Evolutionary conservation across 1,140 invertebrate species (phyloP).

Genomic region (Cyrtorhinus lividipennis): DNA sequence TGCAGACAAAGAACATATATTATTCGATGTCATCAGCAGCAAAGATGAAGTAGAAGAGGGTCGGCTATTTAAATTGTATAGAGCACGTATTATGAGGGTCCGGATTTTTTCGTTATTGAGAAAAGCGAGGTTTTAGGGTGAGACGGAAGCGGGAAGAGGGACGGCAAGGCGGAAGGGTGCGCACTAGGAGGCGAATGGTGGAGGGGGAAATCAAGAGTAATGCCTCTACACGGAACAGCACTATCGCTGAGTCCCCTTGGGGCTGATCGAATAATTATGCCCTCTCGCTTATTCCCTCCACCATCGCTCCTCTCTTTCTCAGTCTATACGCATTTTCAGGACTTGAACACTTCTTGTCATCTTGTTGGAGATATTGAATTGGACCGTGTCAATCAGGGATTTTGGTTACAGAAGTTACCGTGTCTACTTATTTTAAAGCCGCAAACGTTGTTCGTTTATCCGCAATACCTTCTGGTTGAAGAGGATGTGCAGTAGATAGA

Average conservation of each 20-base stretch:
- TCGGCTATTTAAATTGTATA: neutral
- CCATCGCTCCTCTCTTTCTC: constrained; percentile 16
- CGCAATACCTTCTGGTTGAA: no score
- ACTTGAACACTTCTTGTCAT: neutral
- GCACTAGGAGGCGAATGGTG: constrained; percentile 3
- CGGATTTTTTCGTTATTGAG: constrained; percentile 1
- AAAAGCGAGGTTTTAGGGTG: constrained; percentile 3
- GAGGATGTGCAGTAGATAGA: no score
- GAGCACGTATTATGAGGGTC: neutral
- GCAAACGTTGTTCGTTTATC: no score
- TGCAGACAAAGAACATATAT: no score
- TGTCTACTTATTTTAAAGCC: no score
- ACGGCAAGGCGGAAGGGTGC: neutral
- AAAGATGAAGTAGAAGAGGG: no score
- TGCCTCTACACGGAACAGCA: constrained; percentile 24
- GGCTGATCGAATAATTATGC: constrained; percentile 22
- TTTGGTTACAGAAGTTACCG: no score
- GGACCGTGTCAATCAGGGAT: no score
- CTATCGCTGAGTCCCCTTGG: constrained; percentile 18
- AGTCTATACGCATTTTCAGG: constrained; percentile 21
- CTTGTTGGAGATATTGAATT: no score
- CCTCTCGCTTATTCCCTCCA: neutral
- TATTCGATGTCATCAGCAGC: no score
- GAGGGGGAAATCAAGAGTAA: constrained; percentile 23
- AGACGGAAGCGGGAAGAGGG: no score